Evolutionary conservation across 1,140 invertebrate species (phyloP), one percentile per base, ranked within the genome.

Genomic region (Aphis gossypii): DNA sequence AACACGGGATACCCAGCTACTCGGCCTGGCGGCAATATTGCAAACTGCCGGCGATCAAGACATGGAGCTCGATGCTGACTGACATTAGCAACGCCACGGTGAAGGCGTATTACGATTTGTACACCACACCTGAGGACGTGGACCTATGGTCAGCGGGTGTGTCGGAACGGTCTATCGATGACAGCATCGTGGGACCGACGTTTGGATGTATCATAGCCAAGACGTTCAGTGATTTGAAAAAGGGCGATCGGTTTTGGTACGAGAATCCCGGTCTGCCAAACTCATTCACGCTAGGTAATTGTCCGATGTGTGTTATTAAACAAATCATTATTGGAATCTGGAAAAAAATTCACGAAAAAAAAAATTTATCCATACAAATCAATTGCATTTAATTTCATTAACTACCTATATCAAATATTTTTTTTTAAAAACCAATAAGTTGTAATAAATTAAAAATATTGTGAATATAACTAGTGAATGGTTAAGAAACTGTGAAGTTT

Each of bases 151-250:
- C 98, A 44, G 98, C 97, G 48, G 99, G 99, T 76, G 98, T 99
- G 6, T 98, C 98, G 4, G 98, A 99, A 95, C 96, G 97, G 86
- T 97, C 97, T 8, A 95, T 98, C 86, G 97, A 97, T 25, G 98
- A 97, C 76, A 98, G 98, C 56, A 97, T 99, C 97, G 96, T 99
- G 54, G 99, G 99, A 56, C 98, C 98, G 11, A 99, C 98, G 88
- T 99, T 99, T 95, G 97, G 98, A 89, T 99, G 99, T 95, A 96
- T 99, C 89, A 98, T 99, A 94, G 98, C 98, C 48, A 98, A 98
- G 84, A 99, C 99, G 95, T 99, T 99, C 95, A 98, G 97, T 94
- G 98, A 98, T 95, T 96, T 98, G 1, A 96, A 98, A 95, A 96
- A 97, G 94, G 99, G 99, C 93, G 99, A 99, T 95, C 96, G 99